These are phyloP conservation scores for Pristionchus arcanus DNA, from an alignment of 2,888 invertebrate genomes.

Conservation along the genomic window DNA sequence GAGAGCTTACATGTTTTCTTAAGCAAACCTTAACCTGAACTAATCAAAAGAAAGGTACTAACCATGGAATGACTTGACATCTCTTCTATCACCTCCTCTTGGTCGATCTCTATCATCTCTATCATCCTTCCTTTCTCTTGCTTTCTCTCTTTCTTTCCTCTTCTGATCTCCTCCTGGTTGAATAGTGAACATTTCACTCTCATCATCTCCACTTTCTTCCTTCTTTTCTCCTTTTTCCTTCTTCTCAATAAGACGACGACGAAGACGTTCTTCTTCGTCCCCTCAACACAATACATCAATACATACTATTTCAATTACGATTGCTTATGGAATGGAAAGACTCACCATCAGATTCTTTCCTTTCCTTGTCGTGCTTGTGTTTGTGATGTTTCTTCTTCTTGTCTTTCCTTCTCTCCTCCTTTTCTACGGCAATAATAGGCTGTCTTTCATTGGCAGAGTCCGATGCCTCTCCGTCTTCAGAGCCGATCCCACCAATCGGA, in stretches of 20 bases:
- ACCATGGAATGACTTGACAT: constrained; percentile 48
- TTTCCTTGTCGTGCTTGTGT: constrained; percentile 50
- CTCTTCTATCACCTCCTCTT: constrained; percentile 13
- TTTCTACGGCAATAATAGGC: neutral
- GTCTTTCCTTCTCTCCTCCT: constrained; percentile 50
- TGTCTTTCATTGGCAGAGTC: constrained; percentile 41
- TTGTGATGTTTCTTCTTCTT: constrained; percentile 55
- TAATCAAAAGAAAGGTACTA: neutral
- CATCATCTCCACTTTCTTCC: constrained; percentile 63
- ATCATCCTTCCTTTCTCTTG: constrained; percentile 42
- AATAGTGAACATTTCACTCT: constrained; percentile 67
- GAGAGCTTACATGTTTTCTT: too few relatives aligned
- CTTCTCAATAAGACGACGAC: constrained; percentile 55
- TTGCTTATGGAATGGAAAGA: neutral
- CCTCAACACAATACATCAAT: constrained; percentile 1
- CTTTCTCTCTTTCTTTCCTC: constrained; percentile 42
- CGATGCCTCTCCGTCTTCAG: constrained; percentile 55
- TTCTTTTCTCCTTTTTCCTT: constrained; percentile 56
- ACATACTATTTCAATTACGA: neutral
- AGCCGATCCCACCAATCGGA: constrained; percentile 9
- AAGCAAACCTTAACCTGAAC: neutral
- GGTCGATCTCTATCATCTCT: constrained; percentile 32
- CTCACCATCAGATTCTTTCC: constrained; percentile 53
- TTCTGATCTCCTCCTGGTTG: constrained; percentile 63
- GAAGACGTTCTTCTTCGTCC: constrained; percentile 55